Base-by-base conservation (phyloP, 2,888 invertebrate genomes). In the Notocelia uddmanniana region DNA sequence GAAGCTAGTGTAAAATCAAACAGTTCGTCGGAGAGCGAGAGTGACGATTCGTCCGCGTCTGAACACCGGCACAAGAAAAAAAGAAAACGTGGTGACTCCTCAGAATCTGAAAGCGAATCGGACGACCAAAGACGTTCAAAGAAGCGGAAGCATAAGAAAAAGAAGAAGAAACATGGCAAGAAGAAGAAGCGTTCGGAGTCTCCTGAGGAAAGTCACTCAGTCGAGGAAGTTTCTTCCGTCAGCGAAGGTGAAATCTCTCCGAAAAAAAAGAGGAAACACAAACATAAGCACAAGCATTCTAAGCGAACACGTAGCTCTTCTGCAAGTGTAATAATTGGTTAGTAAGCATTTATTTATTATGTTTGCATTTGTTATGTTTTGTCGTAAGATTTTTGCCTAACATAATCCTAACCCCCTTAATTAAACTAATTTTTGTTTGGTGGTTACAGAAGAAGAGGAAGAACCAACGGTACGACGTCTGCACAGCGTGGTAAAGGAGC, bases 141-240 rank as follows among this genome's bases (percentile, higher is more conserved):
- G 75, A 94, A 92, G 82, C 90, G 93, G 21, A 94, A 94, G 76
- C 94, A 94, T 72, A 94, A 94, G 85, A 94, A 94, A 77, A 94
- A 94, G 84, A 94, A 94, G 84, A 93, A 91, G 85, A 94, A 94
- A 78, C 94, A 94, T 73, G 82, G 80, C 18, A 94, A 94, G 81
- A 93, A 89, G 80, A 93, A 92, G 76, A 85, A 89, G 73, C 91
- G 89, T 45, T 85, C 88, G 0, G 85, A 81, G 69, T 91, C 92
- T 1, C 84, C 79, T 3, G 86, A 80, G 3, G 83, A 83, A 21
- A 87, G 85, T 73, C 83, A 79, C 10, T 89, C 90, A 2, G 85
- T 77, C 1, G 88, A 87, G 62, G 87, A 85, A 34, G 77, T 86
- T 58, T 89, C 89, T 10, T 88, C 88, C 0, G 81, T 84, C 18